Percentiles rank a stretch among this genome's conserved stretches.
phyloP scores from a whole-genome alignment of 2,888 invertebrate genomes.

The Stegana nigrithorax region DNA sequence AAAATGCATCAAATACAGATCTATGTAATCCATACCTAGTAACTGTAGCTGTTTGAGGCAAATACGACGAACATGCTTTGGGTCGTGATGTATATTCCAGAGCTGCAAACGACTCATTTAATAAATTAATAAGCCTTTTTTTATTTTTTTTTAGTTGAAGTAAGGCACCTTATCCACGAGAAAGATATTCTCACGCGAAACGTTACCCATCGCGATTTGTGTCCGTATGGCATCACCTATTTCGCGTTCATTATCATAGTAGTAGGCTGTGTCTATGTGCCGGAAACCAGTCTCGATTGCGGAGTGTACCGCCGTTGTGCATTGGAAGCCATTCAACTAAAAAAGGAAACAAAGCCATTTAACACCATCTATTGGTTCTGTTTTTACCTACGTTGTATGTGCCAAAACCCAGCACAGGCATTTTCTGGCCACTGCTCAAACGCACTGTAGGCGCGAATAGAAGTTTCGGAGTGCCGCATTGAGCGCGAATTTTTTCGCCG shows the following conservation, averaged over 20 bases:
- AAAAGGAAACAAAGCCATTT: not conserved
- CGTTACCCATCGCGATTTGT: constrained; percentile 67
- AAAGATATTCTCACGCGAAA: constrained; percentile 67
- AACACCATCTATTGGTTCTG: not conserved
- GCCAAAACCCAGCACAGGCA: constrained; percentile 75
- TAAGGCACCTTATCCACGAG: constrained; percentile 58
- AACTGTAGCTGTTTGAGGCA: constrained; percentile 74
- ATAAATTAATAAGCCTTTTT: too few relatives aligned
- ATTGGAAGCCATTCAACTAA: constrained; percentile 45
- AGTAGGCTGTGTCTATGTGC: constrained; percentile 71
- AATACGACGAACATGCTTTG: constrained; percentile 75
- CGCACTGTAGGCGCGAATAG: constrained; percentile 65
- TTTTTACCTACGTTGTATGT: constrained; percentile 72
- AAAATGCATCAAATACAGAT: constrained; percentile 85
- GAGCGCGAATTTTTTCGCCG: not conserved
- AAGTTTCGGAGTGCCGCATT: constrained; percentile 19
- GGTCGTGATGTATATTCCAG: constrained; percentile 71
- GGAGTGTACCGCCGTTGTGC: constrained; percentile 63
- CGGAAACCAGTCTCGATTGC: constrained; percentile 71
- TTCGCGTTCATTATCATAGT: constrained; percentile 69
- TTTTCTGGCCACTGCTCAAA: constrained; percentile 72
- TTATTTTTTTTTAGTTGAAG: too few relatives aligned
- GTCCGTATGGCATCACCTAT: constrained; percentile 68
- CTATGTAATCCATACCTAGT: constrained; percentile 79
- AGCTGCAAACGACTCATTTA: too few relatives aligned